Conservation (phyloP, 2,888 invertebrate genomes). For the Lordiphosa andalusiaca region DNA sequence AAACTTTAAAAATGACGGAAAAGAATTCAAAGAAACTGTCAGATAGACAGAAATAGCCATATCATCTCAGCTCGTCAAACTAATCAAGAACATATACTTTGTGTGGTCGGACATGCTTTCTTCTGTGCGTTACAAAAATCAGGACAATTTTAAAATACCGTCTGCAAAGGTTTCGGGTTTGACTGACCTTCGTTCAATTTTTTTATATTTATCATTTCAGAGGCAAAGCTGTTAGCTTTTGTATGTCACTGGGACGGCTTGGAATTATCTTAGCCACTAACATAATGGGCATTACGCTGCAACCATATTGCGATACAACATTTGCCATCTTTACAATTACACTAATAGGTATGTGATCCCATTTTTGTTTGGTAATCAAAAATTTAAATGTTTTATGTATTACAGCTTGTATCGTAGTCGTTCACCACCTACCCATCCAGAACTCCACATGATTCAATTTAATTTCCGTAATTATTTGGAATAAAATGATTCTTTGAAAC, state of each 20-base stretch:
- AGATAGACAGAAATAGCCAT: too few relatives aligned
- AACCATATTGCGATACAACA: slow-evolving; percentile 62
- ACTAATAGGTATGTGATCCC: slow-evolving; percentile 53
- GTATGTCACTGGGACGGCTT: slow-evolving; percentile 67
- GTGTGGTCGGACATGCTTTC: too few relatives aligned
- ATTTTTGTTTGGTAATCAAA: background rate
- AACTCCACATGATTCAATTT: slow-evolving; percentile 39
- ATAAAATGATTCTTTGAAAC: too few relatives aligned
- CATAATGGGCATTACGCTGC: slow-evolving; percentile 66
- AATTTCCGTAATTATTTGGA: too few relatives aligned
- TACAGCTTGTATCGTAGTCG: slow-evolving; percentile 64
- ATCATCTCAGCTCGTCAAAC: too few relatives aligned
- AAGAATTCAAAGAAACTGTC: too few relatives aligned
- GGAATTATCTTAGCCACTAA: slow-evolving; percentile 72
- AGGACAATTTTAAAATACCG: too few relatives aligned
- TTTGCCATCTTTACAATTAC: slow-evolving; percentile 65
- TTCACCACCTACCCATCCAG: slow-evolving; percentile 65
- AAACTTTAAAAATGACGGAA: too few relatives aligned
- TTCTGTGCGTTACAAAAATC: too few relatives aligned
- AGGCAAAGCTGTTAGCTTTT: slow-evolving; percentile 72
- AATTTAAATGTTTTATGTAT: slow-evolving; percentile 2
- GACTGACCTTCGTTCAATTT: too few relatives aligned
- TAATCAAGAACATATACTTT: too few relatives aligned
- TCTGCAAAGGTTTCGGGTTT: too few relatives aligned
- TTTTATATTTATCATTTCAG: slow-evolving; percentile 42